Evolutionary conservation across 2,113 vertebrate species (phyloP).

Genomic region (Brachyhypopomus occidentalis): DNA sequence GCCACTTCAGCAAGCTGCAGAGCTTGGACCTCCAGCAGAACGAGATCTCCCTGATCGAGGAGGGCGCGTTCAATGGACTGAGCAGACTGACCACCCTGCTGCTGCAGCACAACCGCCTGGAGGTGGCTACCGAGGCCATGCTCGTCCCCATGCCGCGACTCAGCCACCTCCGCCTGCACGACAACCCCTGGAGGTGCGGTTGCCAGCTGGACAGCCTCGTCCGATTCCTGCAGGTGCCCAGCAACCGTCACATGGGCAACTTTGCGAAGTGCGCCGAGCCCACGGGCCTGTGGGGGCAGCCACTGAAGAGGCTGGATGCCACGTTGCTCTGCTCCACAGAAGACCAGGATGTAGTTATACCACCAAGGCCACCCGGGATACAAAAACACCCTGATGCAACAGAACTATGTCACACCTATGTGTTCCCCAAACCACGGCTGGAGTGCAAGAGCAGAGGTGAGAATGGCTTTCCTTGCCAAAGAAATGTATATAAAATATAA

Average conservation of each 20-base stretch:
- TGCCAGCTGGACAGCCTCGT: constrained; percentile 88
- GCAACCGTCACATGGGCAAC: constrained; percentile 90
- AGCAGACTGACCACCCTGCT: constrained; percentile 87
- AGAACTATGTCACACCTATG: constrained; percentile 84
- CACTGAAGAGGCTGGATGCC: constrained; percentile 81
- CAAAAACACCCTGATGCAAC: constrained; percentile 75
- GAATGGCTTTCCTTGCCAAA: constrained; percentile 45
- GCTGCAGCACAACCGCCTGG: constrained; percentile 90
- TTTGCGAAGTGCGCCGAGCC: constrained; percentile 87
- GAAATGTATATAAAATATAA: neutral
- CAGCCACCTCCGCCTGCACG: constrained; percentile 89
- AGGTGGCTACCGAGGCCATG: constrained; percentile 81
- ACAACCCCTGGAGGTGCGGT: constrained; percentile 91
- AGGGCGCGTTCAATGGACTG: constrained; percentile 85
- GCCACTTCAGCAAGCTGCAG: constrained; percentile 82
- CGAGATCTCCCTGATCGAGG: constrained; percentile 85
- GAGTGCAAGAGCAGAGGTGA: constrained; percentile 92
- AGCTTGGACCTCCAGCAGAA: constrained; percentile 96
- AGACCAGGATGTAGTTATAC: constrained; percentile 17
- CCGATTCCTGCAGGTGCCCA: constrained; percentile 88
- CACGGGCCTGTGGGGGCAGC: constrained; percentile 74
- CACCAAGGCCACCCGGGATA: constrained; percentile 48
- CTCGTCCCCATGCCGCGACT: constrained; percentile 85
- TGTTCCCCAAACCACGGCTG: constrained; percentile 83
- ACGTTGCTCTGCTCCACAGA: constrained; percentile 78